Evolutionary conservation across 1,140 invertebrate species (phyloP).

Genomic region (Polypedilum vanderplanki): DNA sequence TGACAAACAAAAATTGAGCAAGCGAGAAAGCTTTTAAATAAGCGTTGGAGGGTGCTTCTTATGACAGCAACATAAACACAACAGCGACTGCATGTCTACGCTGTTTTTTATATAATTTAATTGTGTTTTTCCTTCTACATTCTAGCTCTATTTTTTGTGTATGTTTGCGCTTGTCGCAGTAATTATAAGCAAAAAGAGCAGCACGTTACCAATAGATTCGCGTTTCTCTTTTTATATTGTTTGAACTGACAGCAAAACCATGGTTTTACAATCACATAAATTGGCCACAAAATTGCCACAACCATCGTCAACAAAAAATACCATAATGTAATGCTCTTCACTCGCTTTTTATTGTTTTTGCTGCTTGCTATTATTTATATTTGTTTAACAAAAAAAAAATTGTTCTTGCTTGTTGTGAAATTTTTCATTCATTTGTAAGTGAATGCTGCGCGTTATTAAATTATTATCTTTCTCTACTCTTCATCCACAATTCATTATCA

Average conservation of each 20-base stretch:
- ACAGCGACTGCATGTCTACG: background rate
- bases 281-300: slow-evolving; percentile 16
- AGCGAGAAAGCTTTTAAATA: too few relatives aligned
- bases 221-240: too few relatives aligned
- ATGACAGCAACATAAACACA: background rate
- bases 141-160: background rate
- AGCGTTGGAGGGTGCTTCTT: too few relatives aligned
- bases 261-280: slow-evolving; percentile 11
- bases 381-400: too few relatives aligned
- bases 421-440: too few relatives aligned
- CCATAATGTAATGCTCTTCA: too few relatives aligned
- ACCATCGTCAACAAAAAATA: background rate
- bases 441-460: too few relatives aligned
- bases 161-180: background rate
- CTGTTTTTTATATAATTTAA: slow-evolving; percentile 14
- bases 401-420: too few relatives aligned
- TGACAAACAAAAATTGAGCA: too few relatives aligned
- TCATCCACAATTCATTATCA: too few relatives aligned
- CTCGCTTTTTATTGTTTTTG: background rate
- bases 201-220: background rate
- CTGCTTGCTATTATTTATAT: too few relatives aligned
- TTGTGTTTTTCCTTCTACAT: background rate
- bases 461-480: too few relatives aligned
- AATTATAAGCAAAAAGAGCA: slow-evolving; percentile 5
- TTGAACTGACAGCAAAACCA: background rate